These are phyloP conservation scores for Sebastes kiyomatsui DNA, from an alignment of 2,797 vertebrate species.

Conservation along the genomic window DNA sequence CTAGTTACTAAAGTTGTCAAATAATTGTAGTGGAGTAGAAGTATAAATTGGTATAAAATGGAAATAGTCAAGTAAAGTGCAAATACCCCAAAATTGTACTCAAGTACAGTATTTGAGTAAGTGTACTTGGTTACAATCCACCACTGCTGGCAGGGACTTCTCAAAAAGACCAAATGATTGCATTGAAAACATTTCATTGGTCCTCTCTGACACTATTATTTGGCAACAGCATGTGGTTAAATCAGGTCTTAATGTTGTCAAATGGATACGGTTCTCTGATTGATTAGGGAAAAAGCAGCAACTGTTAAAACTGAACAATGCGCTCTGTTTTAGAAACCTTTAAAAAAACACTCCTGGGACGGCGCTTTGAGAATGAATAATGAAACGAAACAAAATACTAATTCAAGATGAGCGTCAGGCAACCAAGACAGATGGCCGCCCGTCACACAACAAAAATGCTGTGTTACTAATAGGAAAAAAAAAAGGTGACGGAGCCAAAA, in stretches of 20 bases:
- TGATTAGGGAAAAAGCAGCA: constrained; percentile 23
- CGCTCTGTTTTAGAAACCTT: constrained; percentile 42
- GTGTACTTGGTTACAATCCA: background rate
- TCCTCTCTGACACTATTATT: background rate
- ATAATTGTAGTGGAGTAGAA: too few species aligned
- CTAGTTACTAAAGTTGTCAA: background rate
- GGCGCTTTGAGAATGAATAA: constrained; percentile 19
- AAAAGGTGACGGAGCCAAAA: constrained; percentile 40
- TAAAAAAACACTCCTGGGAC: constrained; percentile 31
- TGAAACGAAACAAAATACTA: background rate
- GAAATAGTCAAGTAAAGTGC: background rate
- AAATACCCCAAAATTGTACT: background rate
- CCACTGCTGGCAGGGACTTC: background rate
- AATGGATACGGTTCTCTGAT: constrained; percentile 3
- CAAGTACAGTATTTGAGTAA: background rate
- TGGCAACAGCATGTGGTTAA: background rate
- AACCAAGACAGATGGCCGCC: constrained; percentile 14
- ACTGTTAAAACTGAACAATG: constrained; percentile 50
- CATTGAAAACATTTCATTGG: constrained; percentile 2
- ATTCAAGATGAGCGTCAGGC: constrained; percentile 20
- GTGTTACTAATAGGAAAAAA: constrained; percentile 28
- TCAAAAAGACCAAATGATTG: background rate
- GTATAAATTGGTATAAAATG: background rate
- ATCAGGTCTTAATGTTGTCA: constrained; percentile 18
- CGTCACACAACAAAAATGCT: constrained; percentile 36